Evolutionary conservation across 2,888 invertebrate genomes (phyloP), one percentile per base, ranked within the genome.

Genomic region (Volucella bombylans): DNA sequence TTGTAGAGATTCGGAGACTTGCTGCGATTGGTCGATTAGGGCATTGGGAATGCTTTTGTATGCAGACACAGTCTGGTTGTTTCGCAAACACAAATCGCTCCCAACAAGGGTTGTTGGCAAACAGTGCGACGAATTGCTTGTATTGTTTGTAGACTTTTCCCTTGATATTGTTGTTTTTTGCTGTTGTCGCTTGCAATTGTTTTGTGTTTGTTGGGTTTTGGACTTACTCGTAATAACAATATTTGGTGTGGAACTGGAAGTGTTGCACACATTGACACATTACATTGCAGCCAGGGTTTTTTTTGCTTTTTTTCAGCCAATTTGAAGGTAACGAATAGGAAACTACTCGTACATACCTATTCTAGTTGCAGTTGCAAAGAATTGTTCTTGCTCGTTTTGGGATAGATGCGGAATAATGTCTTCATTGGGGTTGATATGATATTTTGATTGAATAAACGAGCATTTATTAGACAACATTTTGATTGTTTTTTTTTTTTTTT

Each of bases 131-230:
- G 85, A 85, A 85, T 85, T 81, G 77, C 76, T 80, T 77, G 76
- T 77, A 77, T 85, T 85, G 85, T 85, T 85, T 85, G 85, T 85
- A 85, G 85, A 85, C 85, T 85, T 85, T 80, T 85, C 80, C 85
- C 76, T 77, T 77, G 62, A 72, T 85, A 76, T 72, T 67, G 65
- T 74, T 81, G 72, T 59, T 80, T 77, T 49, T 18, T 12, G 31
- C 11, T 38, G 47, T 50, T 80, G 54, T 49, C 38, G 50, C 62
- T 62, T 54, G 62, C 50, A 50, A 62, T 72, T 85, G 81, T 85
- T 81, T 72, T 81, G 77, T 85, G 49, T 80, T 85, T 85, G 65
- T 67, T 79, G 52, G 69, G 74, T 31, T 31, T 31, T 31, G 31
- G 31, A 31, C 31, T n/a, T n/a, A n/a, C n/a, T n/a, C n/a, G 65